These are phyloP conservation scores for Tipula helvola DNA, from an alignment of 2,888 invertebrate genomes.

Conservation along the genomic window DNA sequence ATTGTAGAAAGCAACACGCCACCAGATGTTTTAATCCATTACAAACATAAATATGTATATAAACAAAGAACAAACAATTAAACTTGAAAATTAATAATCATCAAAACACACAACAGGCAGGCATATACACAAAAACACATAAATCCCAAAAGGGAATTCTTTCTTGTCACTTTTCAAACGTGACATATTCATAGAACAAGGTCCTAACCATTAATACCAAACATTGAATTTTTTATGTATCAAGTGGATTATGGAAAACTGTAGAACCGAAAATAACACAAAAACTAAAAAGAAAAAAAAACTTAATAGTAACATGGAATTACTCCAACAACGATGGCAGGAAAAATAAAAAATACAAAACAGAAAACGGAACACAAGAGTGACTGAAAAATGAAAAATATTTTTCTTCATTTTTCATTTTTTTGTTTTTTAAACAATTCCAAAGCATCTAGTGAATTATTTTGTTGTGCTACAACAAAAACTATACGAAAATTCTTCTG, in stretches of 20 bases:
- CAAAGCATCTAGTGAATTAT: not conserved
- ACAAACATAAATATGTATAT: not conserved
- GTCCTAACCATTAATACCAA: conserved; percentile 4
- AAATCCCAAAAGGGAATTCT: not conserved
- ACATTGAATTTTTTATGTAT: not conserved
- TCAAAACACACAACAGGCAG: not conserved
- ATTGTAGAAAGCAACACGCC: not conserved
- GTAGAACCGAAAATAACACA: not conserved
- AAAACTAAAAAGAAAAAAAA: not conserved
- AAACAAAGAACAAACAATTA: not conserved
- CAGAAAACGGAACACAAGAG: not conserved
- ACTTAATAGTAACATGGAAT: not conserved
- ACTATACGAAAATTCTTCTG: not conserved
- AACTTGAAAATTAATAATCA: not conserved
- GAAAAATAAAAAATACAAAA: not conserved
- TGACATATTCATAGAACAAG: conserved; percentile 4
- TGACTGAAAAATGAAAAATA: not conserved
- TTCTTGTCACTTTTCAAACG: not conserved
- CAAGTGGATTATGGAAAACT: not conserved
- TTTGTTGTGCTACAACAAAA: not conserved
- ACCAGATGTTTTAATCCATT: not conserved
- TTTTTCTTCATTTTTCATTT: not conserved
- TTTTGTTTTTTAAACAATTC: not conserved
- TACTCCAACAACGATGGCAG: not conserved
- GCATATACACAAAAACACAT: not conserved